These are phyloP conservation scores for Dromiciops gliroides DNA, from an alignment of 2,113 vertebrate species.

Conservation along the genomic window DNA sequence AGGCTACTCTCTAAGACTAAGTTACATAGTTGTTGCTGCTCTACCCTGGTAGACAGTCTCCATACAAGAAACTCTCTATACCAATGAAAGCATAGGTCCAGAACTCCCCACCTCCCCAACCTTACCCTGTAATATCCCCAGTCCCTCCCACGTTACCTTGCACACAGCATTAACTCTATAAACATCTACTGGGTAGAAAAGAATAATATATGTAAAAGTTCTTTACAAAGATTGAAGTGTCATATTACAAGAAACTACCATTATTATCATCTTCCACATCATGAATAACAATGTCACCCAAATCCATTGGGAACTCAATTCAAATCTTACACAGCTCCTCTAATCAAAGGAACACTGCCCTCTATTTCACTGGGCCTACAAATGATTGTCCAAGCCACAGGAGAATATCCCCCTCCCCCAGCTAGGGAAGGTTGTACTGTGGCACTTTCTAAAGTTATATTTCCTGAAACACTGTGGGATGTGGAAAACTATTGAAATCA, in stretches of 20 bases:
- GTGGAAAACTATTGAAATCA: neutral
- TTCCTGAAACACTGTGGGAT: neutral
- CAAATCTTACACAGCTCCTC: neutral
- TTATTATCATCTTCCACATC: neutral
- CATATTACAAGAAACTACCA: neutral
- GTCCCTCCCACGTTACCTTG: neutral
- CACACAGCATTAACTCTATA: neutral
- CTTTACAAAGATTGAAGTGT: neutral
- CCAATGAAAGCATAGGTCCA: neutral
- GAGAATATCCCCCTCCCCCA: neutral
- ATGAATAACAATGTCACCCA: neutral
- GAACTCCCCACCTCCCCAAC: no score
- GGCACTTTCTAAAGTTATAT: neutral
- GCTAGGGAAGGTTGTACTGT: neutral
- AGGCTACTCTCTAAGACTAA: neutral
- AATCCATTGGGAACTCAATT: neutral
- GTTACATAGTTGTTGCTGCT: neutral
- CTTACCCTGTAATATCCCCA: no score
- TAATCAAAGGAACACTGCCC: neutral
- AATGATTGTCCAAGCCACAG: neutral
- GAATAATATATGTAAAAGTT: no score
- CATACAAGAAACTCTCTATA: neutral
- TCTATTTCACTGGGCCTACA: neutral
- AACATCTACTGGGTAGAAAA: neutral
- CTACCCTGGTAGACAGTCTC: no score